Base-by-base conservation (phyloP, 2,113 vertebrate genomes). In the Sylvilagus bachmani region DNA sequence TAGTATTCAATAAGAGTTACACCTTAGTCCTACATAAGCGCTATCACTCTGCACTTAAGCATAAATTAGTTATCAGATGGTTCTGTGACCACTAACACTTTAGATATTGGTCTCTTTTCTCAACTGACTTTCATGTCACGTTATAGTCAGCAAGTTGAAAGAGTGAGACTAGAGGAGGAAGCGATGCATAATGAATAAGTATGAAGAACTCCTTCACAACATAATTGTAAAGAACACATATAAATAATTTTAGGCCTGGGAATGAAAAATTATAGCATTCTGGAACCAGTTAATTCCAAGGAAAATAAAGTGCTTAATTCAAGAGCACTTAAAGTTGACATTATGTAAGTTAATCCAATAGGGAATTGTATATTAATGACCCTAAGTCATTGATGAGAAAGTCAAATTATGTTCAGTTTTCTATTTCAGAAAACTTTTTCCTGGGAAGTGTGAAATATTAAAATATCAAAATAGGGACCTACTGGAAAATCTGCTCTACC, bases 351-450 rank as follows among this genome's bases (percentile, higher is more conserved):
- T 6, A 84, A 4, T 84, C 33, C 27, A 67, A 64, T 49, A 62
- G 38, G 16, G 6, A 75, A 83, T 71, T 84, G 19, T 29, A 67
- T 64, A 84, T 73, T 67, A 78, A 87, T 97, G 29, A 92, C 71
- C n/a, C 10, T 77, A 75, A 85, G 13, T 67, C 31, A 90, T 73
- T 27, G 83, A 91, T 58, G 25, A 88, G 25, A 95, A 90, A 83
- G 44, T 82, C 66, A 93, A 90, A 86, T 82, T 90, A 78, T 44
- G 6, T 66, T 71, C n/a, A n/a, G 16, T 24, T 84, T 94, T 94
- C 44, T 44, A 4, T 75, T 79, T 78, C 85, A 70, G n/a, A 86
- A 93, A 44, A 44, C 44, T 7, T 44, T 44, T 44, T 6, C 44
- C 44, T 44, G 6, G 7, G 27, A 19, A 77, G 14, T 10, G 27